Evolutionary conservation across 2,113 vertebrate genomes (phyloP).

Genomic region (Aleadryas rufinucha): DNA sequence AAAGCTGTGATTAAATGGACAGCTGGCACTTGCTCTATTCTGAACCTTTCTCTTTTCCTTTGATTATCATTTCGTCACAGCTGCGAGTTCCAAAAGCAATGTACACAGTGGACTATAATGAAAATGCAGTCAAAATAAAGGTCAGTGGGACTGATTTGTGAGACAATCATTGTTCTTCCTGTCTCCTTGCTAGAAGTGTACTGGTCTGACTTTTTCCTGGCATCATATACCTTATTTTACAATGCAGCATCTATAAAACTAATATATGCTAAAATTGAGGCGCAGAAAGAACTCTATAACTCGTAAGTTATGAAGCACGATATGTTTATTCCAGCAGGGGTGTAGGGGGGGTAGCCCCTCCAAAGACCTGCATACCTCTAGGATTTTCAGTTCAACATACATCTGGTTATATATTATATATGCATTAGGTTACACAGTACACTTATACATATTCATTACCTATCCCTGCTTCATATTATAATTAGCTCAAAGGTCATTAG

Average conservation of each 20-base stretch:
- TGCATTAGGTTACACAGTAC: too few relatives aligned
- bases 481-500: too few relatives aligned
- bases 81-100: neutral
- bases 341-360: too few relatives aligned
- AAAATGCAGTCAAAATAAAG: neutral
- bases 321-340: too few relatives aligned
- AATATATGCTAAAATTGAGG: neutral
- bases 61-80: neutral
- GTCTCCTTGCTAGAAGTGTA: neutral
- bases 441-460: too few relatives aligned
- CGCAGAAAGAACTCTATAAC: too few relatives aligned
- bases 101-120: neutral
- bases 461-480: too few relatives aligned
- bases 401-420: too few relatives aligned
- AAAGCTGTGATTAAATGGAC: conserved; percentile 13
- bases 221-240: neutral
- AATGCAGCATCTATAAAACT: neutral
- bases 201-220: neutral
- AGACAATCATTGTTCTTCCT: neutral
- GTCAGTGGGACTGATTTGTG: neutral
- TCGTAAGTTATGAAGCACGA: too few relatives aligned
- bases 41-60: neutral
- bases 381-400: too few relatives aligned
- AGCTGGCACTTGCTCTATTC: neutral
- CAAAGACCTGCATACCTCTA: too few relatives aligned